Evolutionary conservation across 2,797 vertebrate genomes (phyloP).

Genomic region (Crocidura indochinensis): DNA sequence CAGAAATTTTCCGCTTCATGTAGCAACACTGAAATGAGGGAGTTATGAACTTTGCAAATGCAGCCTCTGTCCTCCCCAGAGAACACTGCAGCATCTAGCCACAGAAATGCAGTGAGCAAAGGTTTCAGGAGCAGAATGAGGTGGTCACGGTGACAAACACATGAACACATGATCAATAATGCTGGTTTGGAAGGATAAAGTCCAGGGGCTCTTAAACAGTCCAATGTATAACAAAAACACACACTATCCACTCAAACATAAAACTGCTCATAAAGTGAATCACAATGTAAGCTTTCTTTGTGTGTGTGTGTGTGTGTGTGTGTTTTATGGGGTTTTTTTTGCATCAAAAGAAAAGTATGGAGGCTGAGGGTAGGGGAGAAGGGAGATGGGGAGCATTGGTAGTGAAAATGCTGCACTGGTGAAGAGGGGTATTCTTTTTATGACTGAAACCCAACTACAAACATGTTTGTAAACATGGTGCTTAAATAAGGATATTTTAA

Average conservation of each 20-base stretch:
- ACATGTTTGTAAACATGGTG: no score
- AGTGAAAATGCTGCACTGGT: no score
- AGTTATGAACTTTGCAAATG: slow-evolving; percentile 59
- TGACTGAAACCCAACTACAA: no score
- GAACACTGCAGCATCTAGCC: neutral
- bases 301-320: no score
- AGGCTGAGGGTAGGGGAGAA: no score
- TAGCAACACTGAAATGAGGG: slow-evolving; percentile 25
- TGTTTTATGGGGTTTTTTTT: no score
- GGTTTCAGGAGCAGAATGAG: neutral
- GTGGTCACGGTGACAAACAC: neutral
- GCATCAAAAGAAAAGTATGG: neutral
- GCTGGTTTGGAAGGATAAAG: slow-evolving; percentile 22
- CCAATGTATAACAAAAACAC: slow-evolving; percentile 26
- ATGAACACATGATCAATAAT: neutral
- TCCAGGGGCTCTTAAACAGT: neutral
- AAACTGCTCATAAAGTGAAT: neutral
- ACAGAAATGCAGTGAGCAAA: neutral
- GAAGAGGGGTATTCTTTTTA: no score
- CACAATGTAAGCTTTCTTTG: neutral
- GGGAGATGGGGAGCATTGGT: no score
- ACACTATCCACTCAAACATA: neutral
- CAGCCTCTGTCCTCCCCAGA: neutral
- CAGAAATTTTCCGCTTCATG: slow-evolving; percentile 60
- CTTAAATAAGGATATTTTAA: no score